Evolutionary conservation across 2,797 vertebrate species (phyloP).

Genomic region (Molossus molossus): DNA sequence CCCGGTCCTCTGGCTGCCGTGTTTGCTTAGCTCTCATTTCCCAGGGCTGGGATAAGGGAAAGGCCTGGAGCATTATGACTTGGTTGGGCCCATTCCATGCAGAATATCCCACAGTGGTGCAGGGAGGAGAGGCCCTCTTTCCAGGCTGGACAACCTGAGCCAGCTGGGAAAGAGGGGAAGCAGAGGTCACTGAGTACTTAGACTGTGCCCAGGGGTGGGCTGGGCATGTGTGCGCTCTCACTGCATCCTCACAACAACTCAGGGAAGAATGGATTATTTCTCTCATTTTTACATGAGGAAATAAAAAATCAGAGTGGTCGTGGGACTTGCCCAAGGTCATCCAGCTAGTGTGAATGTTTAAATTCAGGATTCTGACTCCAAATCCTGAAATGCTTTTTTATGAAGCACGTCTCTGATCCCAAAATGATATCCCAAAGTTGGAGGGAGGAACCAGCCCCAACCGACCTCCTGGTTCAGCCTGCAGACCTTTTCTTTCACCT

Average conservation of each 20-base stretch:
- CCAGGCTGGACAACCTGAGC: background rate
- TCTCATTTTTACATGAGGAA: background rate
- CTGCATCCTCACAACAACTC: background rate
- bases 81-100: background rate
- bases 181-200: background rate
- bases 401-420: background rate
- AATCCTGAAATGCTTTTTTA: background rate
- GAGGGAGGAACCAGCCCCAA: background rate
- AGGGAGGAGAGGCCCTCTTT: background rate
- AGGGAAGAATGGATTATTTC: background rate
- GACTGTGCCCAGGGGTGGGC: background rate
- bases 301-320: background rate
- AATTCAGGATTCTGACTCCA: conserved; percentile 4
- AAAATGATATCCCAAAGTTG: background rate
- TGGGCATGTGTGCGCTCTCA: accelerated
- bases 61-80: background rate
- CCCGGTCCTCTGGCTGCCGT: background rate
- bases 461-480: conserved; percentile 95
- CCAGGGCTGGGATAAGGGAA: background rate
- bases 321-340: background rate
- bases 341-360: background rate
- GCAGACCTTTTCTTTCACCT: conserved; percentile 94
- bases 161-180: background rate
- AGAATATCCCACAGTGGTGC: background rate
- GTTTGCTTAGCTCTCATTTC: background rate